Evolutionary conservation across 2,888 invertebrate genomes (phyloP).

Genomic region (Zaprionus bogoriensis): DNA sequence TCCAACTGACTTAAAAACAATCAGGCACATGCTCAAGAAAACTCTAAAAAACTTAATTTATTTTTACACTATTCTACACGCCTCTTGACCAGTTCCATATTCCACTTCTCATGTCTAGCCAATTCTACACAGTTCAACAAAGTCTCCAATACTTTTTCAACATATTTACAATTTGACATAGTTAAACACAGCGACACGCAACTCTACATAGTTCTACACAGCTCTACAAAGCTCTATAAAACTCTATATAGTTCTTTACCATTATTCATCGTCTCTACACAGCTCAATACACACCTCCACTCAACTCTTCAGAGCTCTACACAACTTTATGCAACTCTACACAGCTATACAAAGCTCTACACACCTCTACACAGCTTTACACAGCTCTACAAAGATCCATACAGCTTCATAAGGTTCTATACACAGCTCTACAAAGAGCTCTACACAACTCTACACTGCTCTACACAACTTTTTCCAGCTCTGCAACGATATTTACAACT

Average conservation of each 20-base stretch:
- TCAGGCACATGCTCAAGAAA: too few relatives aligned
- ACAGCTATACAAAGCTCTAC: not conserved
- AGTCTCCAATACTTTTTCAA: not conserved
- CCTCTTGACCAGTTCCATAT: not conserved
- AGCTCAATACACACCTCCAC: not conserved
- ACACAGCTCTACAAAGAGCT: not conserved
- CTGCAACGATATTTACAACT: not conserved
- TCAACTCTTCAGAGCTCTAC: not conserved
- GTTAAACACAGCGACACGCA: not conserved
- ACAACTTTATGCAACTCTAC: not conserved
- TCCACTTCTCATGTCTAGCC: not conserved
- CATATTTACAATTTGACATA: too few relatives aligned
- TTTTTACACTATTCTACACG: too few relatives aligned
- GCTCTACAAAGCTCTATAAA: not conserved
- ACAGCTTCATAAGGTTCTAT: not conserved
- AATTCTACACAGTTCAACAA: not conserved
- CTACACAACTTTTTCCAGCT: not conserved
- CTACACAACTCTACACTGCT: not conserved
- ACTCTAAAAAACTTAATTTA: too few relatives aligned
- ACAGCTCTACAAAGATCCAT: not conserved
- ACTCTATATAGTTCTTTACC: too few relatives aligned
- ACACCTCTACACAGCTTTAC: not conserved
- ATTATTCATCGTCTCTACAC: not conserved
- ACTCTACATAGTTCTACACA: not conserved
- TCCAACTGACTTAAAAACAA: too few relatives aligned